Percentiles rank a stretch among this genome's conserved stretches.
These are phyloP conservation scores for Nixonia krombeini DNA, from an alignment of 1,140 invertebrate species.

Conservation along the genomic window DNA sequence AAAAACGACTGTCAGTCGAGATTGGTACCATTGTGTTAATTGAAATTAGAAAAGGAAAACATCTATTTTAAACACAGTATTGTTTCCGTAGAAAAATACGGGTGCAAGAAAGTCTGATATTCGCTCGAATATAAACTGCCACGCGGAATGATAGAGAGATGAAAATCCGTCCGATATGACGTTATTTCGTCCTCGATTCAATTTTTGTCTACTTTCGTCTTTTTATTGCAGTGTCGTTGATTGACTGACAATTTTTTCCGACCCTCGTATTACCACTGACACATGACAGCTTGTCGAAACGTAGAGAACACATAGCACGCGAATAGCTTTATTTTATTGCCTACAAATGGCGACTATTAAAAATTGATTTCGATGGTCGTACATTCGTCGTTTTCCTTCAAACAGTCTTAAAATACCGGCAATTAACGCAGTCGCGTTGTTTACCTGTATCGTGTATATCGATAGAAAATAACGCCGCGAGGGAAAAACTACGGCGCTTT, in stretches of 20 bases:
- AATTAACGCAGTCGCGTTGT: no score
- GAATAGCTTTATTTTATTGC: conserved; percentile 6
- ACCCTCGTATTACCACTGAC: not conserved
- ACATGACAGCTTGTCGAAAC: conserved; percentile 16
- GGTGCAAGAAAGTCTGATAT: not conserved
- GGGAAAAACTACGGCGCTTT: no score
- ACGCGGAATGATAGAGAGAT: conserved; percentile 1
- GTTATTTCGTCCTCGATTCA: conserved; percentile 14
- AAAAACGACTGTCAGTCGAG: not conserved
- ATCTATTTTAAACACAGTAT: not conserved
- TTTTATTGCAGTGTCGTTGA: conserved; percentile 12
- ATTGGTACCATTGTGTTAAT: not conserved
- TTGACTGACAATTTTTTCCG: conserved; percentile 18
- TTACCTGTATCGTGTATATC: no score
- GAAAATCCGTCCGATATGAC: conserved; percentile 5
- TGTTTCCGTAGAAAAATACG: not conserved
- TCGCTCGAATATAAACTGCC: not conserved
- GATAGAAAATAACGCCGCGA: no score
- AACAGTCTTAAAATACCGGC: no score
- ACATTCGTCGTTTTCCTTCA: not conserved
- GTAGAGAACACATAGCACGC: not conserved
- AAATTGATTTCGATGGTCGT: not conserved
- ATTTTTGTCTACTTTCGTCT: conserved; percentile 4
- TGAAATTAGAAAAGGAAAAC: not conserved
- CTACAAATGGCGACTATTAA: not conserved